Conservation (phyloP, 2,888 invertebrate genomes). For the Eupeodes luniger region DNA sequence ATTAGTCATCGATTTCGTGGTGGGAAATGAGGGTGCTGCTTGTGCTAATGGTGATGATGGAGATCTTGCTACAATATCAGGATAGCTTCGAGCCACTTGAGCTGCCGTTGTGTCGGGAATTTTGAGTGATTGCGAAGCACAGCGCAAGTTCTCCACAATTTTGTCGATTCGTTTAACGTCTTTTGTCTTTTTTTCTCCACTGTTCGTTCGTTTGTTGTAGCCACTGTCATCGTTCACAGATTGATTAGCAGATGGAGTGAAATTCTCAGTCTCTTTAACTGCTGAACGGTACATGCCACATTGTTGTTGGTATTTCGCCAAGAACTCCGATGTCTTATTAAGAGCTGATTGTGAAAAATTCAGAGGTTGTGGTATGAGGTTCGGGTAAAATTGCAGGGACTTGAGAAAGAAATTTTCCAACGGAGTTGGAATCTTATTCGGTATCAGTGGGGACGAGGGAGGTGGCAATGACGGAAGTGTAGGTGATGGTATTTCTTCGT, state of each 20-base stretch:
- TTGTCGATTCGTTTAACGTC: slow-evolving; percentile 84
- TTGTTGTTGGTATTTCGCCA: slow-evolving; percentile 84
- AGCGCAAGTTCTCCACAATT: slow-evolving; percentile 83
- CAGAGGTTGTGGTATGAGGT: slow-evolving; percentile 83
- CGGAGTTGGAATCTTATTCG: slow-evolving; percentile 81
- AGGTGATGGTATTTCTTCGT: slow-evolving; percentile 73
- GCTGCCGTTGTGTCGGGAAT: slow-evolving; percentile 51
- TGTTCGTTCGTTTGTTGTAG: slow-evolving; percentile 79
- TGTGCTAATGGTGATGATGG: slow-evolving; percentile 69
- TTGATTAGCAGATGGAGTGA: slow-evolving; percentile 25
- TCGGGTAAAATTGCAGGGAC: slow-evolving; percentile 84
- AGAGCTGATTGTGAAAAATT: slow-evolving; percentile 84
- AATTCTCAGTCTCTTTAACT: slow-evolving; percentile 56
- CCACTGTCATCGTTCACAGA: slow-evolving; percentile 76
- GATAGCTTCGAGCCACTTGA: slow-evolving; percentile 59
- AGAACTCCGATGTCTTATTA: slow-evolving; percentile 82
- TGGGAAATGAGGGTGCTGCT: slow-evolving; percentile 65
- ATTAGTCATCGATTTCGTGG: slow-evolving; percentile 61
- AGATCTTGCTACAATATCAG: slow-evolving; percentile 66
- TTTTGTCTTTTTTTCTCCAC: slow-evolving; percentile 79
- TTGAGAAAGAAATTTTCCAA: slow-evolving; percentile 84
- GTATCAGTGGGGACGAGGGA: slow-evolving; percentile 70
- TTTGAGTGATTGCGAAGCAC: slow-evolving; percentile 77
- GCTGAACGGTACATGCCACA: slow-evolving; percentile 81
- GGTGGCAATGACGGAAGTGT: slow-evolving; percentile 46